Evolutionary conservation across 2,888 invertebrate genomes (phyloP).

Genomic region (Pterostichus niger): DNA sequence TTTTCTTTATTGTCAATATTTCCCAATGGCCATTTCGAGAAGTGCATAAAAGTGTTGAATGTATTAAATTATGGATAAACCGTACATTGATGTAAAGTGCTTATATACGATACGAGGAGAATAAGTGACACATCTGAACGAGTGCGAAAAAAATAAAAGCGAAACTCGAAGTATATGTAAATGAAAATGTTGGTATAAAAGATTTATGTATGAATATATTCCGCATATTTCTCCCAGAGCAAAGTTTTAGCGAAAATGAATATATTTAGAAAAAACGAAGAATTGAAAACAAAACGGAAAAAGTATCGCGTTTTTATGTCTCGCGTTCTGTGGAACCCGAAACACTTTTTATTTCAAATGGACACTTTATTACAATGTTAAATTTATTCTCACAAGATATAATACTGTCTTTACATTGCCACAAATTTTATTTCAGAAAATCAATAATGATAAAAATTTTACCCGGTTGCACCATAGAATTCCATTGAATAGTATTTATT

Average conservation of each 20-base stretch:
- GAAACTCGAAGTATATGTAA: conserved; percentile 52
- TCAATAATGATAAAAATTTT: neutral
- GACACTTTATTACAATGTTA: conserved; percentile 41
- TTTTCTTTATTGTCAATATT: conserved; percentile 23
- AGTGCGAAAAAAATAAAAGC: conserved; percentile 45
- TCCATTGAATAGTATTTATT: too few species aligned
- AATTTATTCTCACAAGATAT: conserved; percentile 36
- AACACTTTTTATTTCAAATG: conserved; percentile 43
- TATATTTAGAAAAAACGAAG: conserved; percentile 43
- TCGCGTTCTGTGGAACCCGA: neutral
- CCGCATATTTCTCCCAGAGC: conserved; percentile 30
- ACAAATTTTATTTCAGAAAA: neutral
- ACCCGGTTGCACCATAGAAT: too few species aligned
- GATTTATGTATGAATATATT: conserved; percentile 57
- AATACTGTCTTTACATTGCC: conserved; percentile 4
- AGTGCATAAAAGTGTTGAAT: conserved; percentile 20
- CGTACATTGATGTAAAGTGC: conserved; percentile 28
- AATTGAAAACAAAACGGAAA: conserved; percentile 32
- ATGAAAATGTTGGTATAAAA: conserved; percentile 59
- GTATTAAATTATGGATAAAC: conserved; percentile 50
- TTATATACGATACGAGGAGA: conserved; percentile 15
- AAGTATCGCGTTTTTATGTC: conserved; percentile 19
- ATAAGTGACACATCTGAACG: conserved; percentile 51
- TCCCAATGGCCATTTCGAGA: conserved; percentile 13
- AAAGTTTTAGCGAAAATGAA: conserved; percentile 54